These are phyloP conservation scores for Chaetodon auriga DNA, from an alignment of 2,113 vertebrate species.

Conservation along the genomic window DNA sequence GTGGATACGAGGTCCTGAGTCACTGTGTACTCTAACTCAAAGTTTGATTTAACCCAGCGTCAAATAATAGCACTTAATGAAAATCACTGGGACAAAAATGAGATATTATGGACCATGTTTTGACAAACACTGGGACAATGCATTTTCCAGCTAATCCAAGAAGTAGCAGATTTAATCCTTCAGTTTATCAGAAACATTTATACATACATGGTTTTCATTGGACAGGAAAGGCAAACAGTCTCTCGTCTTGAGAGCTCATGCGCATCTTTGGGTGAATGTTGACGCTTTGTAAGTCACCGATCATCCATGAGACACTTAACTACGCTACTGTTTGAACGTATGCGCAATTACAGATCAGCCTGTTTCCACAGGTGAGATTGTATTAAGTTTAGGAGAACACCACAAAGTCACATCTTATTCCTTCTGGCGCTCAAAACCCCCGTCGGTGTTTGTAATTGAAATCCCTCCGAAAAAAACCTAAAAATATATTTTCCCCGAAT, in stretches of 20 bases:
- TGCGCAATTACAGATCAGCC: neutral
- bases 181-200: no score
- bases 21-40: conserved; percentile 21
- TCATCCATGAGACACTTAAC: neutral
- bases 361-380: neutral
- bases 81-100: neutral
- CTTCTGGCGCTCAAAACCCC: conserved; percentile 1
- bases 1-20: conserved; percentile 30
- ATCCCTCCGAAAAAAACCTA: conserved; percentile 37
- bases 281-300: neutral
- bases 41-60: conserved; percentile 25
- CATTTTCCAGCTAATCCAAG: no score
- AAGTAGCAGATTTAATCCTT: no score
- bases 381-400: neutral
- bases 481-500: conserved; percentile 58
- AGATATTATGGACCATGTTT: no score
- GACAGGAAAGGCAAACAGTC: neutral
- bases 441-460: conserved; percentile 48
- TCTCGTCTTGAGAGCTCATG: neutral
- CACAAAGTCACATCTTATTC: conserved; percentile 27
- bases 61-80: neutral
- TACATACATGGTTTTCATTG: no score
- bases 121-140: no score
- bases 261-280: neutral
- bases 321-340: neutral